Conservation (phyloP, 2,797 vertebrate genomes). For the Megaceryle alcyon region DNA sequence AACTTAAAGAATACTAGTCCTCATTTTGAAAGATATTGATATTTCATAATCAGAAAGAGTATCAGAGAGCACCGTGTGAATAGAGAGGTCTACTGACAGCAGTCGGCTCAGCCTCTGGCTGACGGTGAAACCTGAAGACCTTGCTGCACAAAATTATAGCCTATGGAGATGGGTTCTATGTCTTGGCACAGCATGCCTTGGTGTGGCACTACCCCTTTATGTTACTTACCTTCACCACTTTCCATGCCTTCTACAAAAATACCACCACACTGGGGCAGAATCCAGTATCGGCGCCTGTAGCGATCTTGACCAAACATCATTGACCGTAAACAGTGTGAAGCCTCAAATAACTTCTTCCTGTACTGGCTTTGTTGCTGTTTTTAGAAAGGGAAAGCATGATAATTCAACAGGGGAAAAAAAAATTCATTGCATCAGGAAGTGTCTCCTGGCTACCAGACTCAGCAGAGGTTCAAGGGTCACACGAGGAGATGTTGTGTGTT, state of each 20-base stretch:
- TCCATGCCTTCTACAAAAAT: constrained; percentile 94
- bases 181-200: background rate
- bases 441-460: background rate
- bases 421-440: background rate
- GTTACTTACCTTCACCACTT: constrained; percentile 86
- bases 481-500: background rate
- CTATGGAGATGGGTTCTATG: background rate
- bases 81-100: accelerated
- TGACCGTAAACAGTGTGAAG: constrained; percentile 89
- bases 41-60: background rate
- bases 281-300: constrained; percentile 94
- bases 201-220: background rate
- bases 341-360: constrained; percentile 90
- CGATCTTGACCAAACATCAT: constrained; percentile 95
- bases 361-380: constrained; percentile 92
- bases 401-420: background rate
- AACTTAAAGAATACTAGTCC: background rate
- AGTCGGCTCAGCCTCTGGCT: background rate
- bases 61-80: background rate
- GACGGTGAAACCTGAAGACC: background rate
- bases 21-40: background rate
- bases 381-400: constrained; percentile 13
- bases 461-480: background rate
- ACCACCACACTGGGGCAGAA: constrained; percentile 91
- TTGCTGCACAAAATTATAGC: background rate